These are phyloP conservation scores for Spatula clypeata DNA, from an alignment of 2,797 vertebrate genomes.

Conservation along the genomic window DNA sequence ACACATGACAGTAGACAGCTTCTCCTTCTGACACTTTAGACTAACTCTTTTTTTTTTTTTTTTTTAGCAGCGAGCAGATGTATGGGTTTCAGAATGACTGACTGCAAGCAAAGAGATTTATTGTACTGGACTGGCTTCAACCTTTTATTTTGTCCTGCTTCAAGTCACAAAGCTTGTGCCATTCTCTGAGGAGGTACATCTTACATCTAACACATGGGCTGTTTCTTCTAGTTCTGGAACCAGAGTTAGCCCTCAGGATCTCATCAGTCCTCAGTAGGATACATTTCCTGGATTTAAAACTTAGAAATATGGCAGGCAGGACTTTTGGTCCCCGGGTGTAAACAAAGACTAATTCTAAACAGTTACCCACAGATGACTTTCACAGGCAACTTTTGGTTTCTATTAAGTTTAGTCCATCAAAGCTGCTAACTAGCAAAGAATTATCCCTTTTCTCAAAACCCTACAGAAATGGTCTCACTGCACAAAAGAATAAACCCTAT, in stretches of 20 bases:
- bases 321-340: neutral
- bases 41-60: neutral
- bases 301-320: neutral
- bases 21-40: neutral
- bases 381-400: neutral
- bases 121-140: neutral
- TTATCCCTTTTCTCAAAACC: neutral
- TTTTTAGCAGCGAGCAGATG: neutral
- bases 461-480: neutral
- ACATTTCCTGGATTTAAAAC: neutral
- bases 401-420: neutral
- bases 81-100: neutral
- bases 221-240: neutral
- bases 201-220: neutral
- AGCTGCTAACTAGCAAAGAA: constrained; percentile 22
- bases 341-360: constrained; percentile 13
- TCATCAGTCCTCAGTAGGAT: neutral
- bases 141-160: neutral
- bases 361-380: neutral
- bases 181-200: neutral
- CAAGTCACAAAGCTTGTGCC: neutral
- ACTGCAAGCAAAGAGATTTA: neutral
- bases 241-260: neutral
- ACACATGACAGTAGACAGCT: neutral
- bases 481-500: neutral